Evolutionary conservation across 2,113 vertebrate species (phyloP), one percentile per base, ranked within the genome.

Genomic region (Pelusios castaneus): DNA sequence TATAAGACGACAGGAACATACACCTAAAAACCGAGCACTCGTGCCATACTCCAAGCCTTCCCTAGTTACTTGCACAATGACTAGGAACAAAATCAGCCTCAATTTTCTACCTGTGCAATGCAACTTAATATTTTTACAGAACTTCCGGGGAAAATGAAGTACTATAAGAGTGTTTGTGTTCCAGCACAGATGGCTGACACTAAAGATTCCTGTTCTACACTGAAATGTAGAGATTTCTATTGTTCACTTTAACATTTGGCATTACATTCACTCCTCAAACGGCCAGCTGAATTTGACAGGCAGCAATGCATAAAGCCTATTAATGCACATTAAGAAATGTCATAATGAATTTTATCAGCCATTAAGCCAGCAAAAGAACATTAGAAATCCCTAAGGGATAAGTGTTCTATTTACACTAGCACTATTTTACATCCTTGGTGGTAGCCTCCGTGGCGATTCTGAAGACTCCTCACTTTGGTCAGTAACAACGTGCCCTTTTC

Each of bases 1-100:
- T 31, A 10, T 2, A 47, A 77, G 10, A 19, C 51, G 6, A 21
- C 14, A 10, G 0, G 2, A 10, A 34, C 16, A 4, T 0, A 0
- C 0, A 5, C 1, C 45, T 2, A n/a, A 7, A 19, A n/a, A 31
- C 47, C 2, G 7, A 75, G 10, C 0, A 0, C 10, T 27, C 3
- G 0, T 2, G 1, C 5, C 8, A 24, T 21, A 45, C 19, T 67
- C 16, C 6, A 1, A 27, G 2, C 45, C 12, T 11, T 1, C 51
- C 6, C 31, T 4, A 75, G 41, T 11, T 7, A 49, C 16, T 1
- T 4, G 10, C 38, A 8, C 21, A 6, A 1, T 0, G 1, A 6
- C 27, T 1, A 5, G 11, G 63, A 70, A 22, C 63, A 22, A 58
- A 8, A 12, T 56, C 80, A 21, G 54, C 10, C 25, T 43, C 73